Evolutionary conservation across 2,113 vertebrate species (phyloP), one percentile per base, ranked within the genome.

Genomic region (Dipodomys merriami): DNA sequence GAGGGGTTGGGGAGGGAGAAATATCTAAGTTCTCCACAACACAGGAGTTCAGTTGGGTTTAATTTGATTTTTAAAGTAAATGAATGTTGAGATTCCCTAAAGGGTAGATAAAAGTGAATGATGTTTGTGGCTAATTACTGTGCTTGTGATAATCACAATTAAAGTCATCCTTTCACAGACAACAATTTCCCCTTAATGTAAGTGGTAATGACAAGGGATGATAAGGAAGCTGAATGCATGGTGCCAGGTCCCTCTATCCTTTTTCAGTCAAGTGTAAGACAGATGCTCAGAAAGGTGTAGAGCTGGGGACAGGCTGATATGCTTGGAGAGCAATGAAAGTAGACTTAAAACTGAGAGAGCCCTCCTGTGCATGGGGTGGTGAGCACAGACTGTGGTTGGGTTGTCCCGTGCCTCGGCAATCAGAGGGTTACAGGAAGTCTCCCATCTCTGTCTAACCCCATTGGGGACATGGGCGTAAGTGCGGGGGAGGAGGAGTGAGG

Each of bases 51-150:
- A 85, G 39, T 12, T 67, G 22, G 78, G 78, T 57, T 92, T 68
- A 65, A 69, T 65, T 89, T 80, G 69, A 83, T 18, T 85, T 88
- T 79, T 83, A 91, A 78, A 83, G 82, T 57, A 85, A 44, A 35
- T n/a, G 81, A 83, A 20, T 68, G 33, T 79, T 60, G 39, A 91
- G 57, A 74, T 64, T 88, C 46, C 65, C 64, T 69, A 71, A 73
- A 62, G 57, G 88, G 62, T 23, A 79, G 79, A 69, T n/a, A 71
- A 18, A 81, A 86, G 65, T 23, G 72, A 69, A 65, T 11, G 57
- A 68, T 23, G 60, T 25, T 22, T 57, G 25, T 20, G 35, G 57
- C 23, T 29, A 10, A 67, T 77, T 68, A 80, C 53, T 57, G 2
- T n/a, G 67, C n/a, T 49, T 80, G 27, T 49, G 77, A 92, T 23